Conservation (phyloP, 2,888 invertebrate genomes). For the Tiphia femorata region DNA sequence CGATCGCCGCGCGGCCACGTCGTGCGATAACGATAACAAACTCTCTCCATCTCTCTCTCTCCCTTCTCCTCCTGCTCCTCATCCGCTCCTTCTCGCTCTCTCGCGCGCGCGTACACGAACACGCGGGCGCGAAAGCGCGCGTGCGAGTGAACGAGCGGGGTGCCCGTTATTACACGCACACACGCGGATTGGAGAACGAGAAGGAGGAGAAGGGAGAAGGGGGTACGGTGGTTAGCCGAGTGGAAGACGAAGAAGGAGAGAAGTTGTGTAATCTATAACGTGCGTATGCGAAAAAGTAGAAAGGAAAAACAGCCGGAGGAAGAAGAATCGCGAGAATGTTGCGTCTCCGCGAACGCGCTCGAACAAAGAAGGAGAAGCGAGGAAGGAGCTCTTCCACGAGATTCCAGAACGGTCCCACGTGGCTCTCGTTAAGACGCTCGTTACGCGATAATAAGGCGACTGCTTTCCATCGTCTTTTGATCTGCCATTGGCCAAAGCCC, state of each 20-base stretch:
- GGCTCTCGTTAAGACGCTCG: no score
- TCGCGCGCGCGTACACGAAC: not conserved
- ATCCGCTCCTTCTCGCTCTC: not conserved
- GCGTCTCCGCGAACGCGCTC: no score
- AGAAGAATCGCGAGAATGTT: no score
- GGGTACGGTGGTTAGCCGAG: not conserved
- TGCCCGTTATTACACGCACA: no score
- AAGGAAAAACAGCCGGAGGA: no score
- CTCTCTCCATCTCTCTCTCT: constrained; percentile 27
- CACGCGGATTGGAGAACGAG: not conserved
- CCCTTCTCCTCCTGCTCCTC: constrained; percentile 1
- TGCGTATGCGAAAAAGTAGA: no score
- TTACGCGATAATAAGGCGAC: no score
- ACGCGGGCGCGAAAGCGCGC: not conserved
- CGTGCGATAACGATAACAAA: constrained; percentile 62
- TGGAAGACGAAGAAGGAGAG: not conserved
- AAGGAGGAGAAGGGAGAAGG: not conserved
- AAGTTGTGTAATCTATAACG: not conserved
- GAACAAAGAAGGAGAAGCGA: no score
- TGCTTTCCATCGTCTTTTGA: no score
- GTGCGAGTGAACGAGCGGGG: not conserved
- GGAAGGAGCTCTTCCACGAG: no score
- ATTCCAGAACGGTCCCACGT: no score
- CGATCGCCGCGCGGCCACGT: constrained; percentile 55
- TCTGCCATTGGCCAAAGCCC: no score